Evolutionary conservation across 2,888 invertebrate genomes (phyloP).

Genomic region (Epirrita christyi): DNA sequence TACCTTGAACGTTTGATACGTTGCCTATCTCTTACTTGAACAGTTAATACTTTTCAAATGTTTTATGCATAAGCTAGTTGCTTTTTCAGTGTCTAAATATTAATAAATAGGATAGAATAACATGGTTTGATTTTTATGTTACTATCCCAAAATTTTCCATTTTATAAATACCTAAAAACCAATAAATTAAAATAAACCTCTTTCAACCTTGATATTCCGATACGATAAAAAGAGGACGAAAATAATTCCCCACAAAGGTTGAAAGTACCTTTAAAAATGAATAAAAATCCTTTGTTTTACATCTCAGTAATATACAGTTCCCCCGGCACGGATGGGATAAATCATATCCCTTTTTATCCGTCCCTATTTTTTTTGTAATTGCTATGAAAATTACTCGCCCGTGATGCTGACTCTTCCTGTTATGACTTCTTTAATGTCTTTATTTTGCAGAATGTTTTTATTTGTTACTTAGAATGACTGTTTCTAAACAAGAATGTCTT

Average conservation of each 20-base stretch:
- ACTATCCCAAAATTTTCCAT: not conserved
- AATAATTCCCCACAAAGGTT: slow-evolving; percentile 14
- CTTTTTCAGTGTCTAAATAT: no score
- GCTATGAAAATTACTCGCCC: slow-evolving; percentile 24
- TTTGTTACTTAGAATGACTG: not conserved
- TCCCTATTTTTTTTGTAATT: slow-evolving; percentile 29
- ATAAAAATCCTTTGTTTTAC: slow-evolving; percentile 28
- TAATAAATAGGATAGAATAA: not conserved
- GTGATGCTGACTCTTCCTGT: slow-evolving; percentile 19
- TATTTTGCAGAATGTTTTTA: slow-evolving; percentile 9
- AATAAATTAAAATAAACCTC: slow-evolving; percentile 11
- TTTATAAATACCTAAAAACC: slow-evolving; percentile 6
- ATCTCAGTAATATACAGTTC: slow-evolving; percentile 29
- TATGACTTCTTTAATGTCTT: slow-evolving; percentile 23
- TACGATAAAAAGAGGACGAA: slow-evolving; percentile 9
- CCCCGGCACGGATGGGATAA: slow-evolving; percentile 27
- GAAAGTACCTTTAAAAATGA: slow-evolving; percentile 21
- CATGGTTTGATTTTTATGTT: not conserved
- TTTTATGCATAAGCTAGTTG: no score
- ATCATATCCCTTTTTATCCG: slow-evolving; percentile 25
- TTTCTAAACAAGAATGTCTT: not conserved
- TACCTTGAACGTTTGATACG: not conserved
- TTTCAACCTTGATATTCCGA: slow-evolving; percentile 10
- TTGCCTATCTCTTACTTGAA: no score
- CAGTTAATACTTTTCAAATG: not conserved